These are phyloP conservation scores for Brachionus plicatilis DNA, from an alignment of 1,140 invertebrate genomes.

Conservation along the genomic window DNA sequence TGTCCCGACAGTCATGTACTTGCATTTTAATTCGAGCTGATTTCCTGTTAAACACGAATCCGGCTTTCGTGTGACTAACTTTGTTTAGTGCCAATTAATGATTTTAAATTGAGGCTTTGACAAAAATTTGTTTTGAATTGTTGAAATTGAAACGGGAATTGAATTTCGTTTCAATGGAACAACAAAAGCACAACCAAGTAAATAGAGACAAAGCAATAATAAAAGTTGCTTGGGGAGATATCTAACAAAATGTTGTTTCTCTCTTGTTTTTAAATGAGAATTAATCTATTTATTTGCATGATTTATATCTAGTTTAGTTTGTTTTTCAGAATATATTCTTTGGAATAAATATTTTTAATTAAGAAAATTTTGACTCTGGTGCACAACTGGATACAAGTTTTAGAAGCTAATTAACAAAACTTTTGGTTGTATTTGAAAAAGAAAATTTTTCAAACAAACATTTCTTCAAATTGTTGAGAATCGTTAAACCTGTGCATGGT, in stretches of 20 bases:
- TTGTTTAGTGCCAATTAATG: neutral
- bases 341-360: neutral
- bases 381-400: neutral
- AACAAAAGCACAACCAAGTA: neutral
- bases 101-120: neutral
- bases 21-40: neutral
- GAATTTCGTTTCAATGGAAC: neutral
- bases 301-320: neutral
- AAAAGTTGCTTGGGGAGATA: constrained; percentile 11
- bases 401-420: neutral
- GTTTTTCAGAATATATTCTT: neutral
- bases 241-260: constrained; percentile 9
- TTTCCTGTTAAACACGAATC: neutral
- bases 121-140: neutral
- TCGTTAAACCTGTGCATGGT: neutral
- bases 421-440: neutral
- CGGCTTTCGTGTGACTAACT: neutral
- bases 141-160: constrained; percentile 34
- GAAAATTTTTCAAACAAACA: neutral
- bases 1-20: neutral
- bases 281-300: constrained; percentile 16
- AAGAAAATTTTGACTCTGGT: neutral
- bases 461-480: neutral
- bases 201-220: neutral
- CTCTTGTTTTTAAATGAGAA: neutral